Evolutionary conservation across 2,888 invertebrate genomes (phyloP).

Genomic region (Epicampocera succincta): DNA sequence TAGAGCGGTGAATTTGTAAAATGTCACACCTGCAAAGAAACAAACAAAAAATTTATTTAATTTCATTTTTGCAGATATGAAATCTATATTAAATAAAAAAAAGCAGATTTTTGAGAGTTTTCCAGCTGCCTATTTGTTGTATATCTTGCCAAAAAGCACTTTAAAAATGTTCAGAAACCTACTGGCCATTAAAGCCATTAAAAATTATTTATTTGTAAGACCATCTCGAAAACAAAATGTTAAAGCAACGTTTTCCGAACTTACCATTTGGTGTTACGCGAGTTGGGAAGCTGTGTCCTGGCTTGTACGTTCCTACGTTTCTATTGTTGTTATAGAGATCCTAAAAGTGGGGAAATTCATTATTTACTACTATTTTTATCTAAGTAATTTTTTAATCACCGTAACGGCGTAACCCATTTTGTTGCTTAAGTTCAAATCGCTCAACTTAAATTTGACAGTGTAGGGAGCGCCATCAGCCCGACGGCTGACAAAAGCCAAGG

Average conservation of each 20-base stretch:
- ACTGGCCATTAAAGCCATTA: too few species aligned
- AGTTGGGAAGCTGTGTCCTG: slow-evolving; percentile 71
- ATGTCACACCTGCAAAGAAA: slow-evolving; percentile 74
- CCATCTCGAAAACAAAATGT: too few species aligned
- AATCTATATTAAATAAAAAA: too few species aligned
- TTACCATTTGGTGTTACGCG: slow-evolving; percentile 77
- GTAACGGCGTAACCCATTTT: slow-evolving; percentile 76
- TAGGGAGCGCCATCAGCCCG: slow-evolving; percentile 81
- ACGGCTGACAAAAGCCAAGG: slow-evolving; percentile 82
- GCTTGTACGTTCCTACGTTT: slow-evolving; percentile 54
- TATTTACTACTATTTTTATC: background rate
- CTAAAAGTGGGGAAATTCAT: slow-evolving; percentile 33
- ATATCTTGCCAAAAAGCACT: too few species aligned
- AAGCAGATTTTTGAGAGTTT: too few species aligned
- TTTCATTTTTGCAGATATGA: too few species aligned
- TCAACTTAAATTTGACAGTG: slow-evolving; percentile 74
- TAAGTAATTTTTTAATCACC: slow-evolving; percentile 71
- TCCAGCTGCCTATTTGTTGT: too few species aligned
- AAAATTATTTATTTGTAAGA: too few species aligned
- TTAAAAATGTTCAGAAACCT: too few species aligned
- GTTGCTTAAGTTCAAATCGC: slow-evolving; percentile 79
- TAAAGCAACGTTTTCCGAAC: background rate
- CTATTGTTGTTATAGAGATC: slow-evolving; percentile 66
- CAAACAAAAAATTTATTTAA: background rate
- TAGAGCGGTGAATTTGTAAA: slow-evolving; percentile 75